Percentiles rank a stretch among this genome's conserved stretches.
phyloP scores from a whole-genome alignment of 2,888 invertebrate genomes.

The Prenolepis imparis region DNA sequence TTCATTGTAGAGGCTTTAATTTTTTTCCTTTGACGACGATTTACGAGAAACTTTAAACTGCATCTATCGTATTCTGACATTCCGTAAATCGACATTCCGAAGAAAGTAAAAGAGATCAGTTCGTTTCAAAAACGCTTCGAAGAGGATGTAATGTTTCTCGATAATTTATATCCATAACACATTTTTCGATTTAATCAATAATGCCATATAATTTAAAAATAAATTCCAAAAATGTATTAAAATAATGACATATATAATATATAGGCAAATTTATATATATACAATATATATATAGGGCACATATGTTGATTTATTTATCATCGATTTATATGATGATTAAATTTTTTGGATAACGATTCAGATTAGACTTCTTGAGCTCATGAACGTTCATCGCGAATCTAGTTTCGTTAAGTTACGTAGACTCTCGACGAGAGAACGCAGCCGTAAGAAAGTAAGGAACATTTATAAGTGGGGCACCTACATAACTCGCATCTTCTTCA shows the following conservation, averaged over 20 bases:
- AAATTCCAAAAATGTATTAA: not conserved
- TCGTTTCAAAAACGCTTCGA: not conserved
- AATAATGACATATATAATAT: not conserved
- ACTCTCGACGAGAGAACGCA: constrained; percentile 10
- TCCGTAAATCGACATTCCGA: not conserved
- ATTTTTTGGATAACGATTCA: not conserved
- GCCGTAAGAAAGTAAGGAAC: constrained; percentile 27
- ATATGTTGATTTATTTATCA: not conserved
- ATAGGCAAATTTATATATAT: not conserved
- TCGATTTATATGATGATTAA: not conserved
- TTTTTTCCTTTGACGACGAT: not conserved
- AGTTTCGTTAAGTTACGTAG: constrained; percentile 44
- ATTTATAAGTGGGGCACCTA: constrained; percentile 53
- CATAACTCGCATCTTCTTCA: constrained; percentile 27
- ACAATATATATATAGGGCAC: not conserved
- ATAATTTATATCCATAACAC: not conserved
- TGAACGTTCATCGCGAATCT: not conserved
- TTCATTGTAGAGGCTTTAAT: not conserved
- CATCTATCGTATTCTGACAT: not conserved
- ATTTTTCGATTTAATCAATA: not conserved
- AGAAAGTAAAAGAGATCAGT: not conserved
- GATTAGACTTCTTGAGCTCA: not conserved
- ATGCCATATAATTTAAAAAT: not conserved
- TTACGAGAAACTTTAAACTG: not conserved
- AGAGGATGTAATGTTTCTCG: not conserved